Evolutionary conservation across 2,797 vertebrate species (phyloP).

Genomic region (Amblyraja radiata): DNA sequence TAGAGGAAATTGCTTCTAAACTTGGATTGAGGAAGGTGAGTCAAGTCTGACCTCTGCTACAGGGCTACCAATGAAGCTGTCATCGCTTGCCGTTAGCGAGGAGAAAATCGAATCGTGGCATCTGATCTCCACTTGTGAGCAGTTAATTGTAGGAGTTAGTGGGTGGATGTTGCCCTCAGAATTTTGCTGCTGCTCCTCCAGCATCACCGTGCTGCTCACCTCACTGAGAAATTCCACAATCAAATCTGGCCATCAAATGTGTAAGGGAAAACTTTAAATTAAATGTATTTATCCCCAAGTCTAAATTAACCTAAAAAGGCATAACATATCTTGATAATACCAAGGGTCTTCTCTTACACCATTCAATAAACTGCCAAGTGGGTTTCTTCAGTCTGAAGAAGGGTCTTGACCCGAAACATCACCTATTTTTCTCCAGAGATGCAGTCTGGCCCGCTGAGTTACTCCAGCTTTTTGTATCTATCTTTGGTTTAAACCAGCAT

Average conservation of each 20-base stretch:
- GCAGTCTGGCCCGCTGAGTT: no score
- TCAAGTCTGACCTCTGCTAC: neutral
- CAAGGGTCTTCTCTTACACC: neutral
- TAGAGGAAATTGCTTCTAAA: constrained; percentile 91
- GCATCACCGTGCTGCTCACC: no score
- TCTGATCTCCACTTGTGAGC: neutral
- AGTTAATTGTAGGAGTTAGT: neutral
- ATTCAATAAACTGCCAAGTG: neutral
- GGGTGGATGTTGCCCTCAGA: neutral
- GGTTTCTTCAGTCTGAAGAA: no score
- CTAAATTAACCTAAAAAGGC: neutral
- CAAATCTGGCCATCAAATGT: neutral
- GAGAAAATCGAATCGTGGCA: neutral
- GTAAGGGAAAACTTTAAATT: neutral
- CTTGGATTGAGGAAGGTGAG: constrained; percentile 85
- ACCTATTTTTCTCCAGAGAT: no score
- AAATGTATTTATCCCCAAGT: no score
- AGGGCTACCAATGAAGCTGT: neutral
- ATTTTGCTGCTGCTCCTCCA: neutral
- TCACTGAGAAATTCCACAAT: neutral
- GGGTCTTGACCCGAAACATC: no score
- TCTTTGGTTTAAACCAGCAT: no score
- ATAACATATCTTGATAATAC: neutral
- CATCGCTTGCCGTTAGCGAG: neutral
- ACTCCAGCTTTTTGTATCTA: no score